Evolutionary conservation across 2,888 invertebrate genomes (phyloP).

Genomic region (Synanthedon vespiformis): DNA sequence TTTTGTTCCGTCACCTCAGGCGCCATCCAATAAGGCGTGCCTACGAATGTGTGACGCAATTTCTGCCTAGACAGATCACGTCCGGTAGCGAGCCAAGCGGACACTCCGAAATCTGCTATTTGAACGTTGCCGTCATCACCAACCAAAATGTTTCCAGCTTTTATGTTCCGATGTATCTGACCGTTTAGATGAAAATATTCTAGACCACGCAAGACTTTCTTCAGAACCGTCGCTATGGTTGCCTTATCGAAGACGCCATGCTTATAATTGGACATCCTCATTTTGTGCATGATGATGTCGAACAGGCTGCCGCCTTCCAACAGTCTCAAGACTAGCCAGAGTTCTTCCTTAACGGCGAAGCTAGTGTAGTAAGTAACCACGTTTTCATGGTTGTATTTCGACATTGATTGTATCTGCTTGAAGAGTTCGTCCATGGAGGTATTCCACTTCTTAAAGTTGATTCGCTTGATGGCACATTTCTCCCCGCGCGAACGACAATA

Average conservation of each 20-base stretch:
- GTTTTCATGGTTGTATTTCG: conserved; percentile 98
- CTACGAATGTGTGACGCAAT: conserved; percentile 98
- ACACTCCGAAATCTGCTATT: conserved; percentile 99
- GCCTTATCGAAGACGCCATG: conserved; percentile 98
- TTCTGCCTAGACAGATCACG: conserved; percentile 95
- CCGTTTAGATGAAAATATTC: conserved; percentile 93
- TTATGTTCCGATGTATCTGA: conserved; percentile 94
- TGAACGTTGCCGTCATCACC: conserved; percentile 98
- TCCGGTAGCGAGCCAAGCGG: conserved; percentile 97
- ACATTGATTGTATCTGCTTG: conserved; percentile 96
- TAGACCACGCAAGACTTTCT: conserved; percentile 95
- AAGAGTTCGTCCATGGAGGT: conserved; percentile 99
- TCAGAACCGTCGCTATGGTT: conserved; percentile 97
- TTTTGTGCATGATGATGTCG: conserved; percentile 95
- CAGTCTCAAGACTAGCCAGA: conserved; percentile 97
- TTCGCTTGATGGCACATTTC: conserved; percentile 98
- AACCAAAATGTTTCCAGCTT: conserved; percentile 96
- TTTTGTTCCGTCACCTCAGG: conserved; percentile 99
- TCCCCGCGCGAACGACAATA: conserved; percentile 92
- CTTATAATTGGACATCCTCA: conserved; percentile 90
- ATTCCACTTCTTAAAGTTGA: conserved; percentile 99
- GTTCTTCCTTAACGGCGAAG: conserved; percentile 97
- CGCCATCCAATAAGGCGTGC: conserved; percentile 99
- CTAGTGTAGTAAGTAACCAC: conserved; percentile 99
- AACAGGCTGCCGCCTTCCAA: conserved; percentile 93